phyloP scores from a whole-genome alignment of 1,140 invertebrate genomes.

The Adoxophyes honmai region DNA sequence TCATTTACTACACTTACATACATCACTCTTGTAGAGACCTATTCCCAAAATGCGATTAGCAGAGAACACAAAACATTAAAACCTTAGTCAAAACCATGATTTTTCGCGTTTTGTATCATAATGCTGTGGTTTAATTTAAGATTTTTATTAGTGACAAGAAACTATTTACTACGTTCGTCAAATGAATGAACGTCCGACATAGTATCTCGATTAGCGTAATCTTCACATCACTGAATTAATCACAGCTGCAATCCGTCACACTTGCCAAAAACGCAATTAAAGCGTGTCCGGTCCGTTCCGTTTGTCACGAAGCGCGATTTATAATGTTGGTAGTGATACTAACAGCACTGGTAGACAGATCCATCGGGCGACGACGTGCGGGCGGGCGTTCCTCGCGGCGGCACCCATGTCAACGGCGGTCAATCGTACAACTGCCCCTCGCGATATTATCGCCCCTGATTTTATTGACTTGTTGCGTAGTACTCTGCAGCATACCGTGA shows the following conservation, averaged over 20 bases:
- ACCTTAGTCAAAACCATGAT: no score
- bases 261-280: not conserved
- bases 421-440: slow-evolving; percentile 57
- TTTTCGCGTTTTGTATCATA: no score
- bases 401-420: slow-evolving; percentile 64
- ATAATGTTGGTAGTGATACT: slow-evolving; percentile 31
- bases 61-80: no score
- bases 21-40: no score
- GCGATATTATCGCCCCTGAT: slow-evolving; percentile 48
- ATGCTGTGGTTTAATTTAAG: no score
- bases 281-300: not conserved
- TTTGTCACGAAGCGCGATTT: not conserved
- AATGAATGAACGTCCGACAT: not conserved
- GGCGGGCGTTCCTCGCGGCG: slow-evolving; percentile 62
- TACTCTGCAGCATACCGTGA: slow-evolving; percentile 32
- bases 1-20: no score
- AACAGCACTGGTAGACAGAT: slow-evolving; percentile 60
- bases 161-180: slow-evolving; percentile 4
- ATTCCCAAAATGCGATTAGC: no score
- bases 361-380: slow-evolving; percentile 65
- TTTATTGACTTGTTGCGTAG: slow-evolving; percentile 65
- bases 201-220: not conserved
- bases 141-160: no score
- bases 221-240: slow-evolving; percentile 5
- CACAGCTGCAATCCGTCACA: not conserved